Evolutionary conservation across 2,797 vertebrate species (phyloP), one percentile per base, ranked within the genome.

Genomic region (Karalla daura): DNA sequence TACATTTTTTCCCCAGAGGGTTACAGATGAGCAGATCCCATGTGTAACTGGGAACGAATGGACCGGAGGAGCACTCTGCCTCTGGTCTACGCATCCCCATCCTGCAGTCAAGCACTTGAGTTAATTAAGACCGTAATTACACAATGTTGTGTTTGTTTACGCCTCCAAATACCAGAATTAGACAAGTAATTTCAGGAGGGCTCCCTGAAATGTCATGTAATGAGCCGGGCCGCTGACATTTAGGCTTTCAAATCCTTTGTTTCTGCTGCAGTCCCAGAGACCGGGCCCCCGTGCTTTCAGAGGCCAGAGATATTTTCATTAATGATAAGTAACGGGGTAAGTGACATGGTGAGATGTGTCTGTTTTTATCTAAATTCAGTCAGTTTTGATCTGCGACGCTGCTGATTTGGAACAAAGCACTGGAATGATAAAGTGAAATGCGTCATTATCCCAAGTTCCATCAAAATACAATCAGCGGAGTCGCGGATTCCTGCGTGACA

Each of bases 81-180:
- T 56, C 56, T 56, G 45, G 56, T 65, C 61, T 75, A 54, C 62
- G 35, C n/a, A 7, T 80, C 76, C 55, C 21, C 6, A 0, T 84
- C 63, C 73, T 71, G 56, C 50, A 76, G 67, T 86, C 66, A 82
- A 84, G 74, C 63, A 75, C 82, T 86, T 81, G 55, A 85, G 75
- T 70, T 86, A 86, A 90, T 89, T 87, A 85, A 83, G 78, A 76
- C 74, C 71, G 60, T 86, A 78, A 88, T 89, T 87, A 86, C 74
- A 75, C 59, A 53, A 70, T 18, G 25, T 74, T 83, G 70, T 83
- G 70, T 85, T 87, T 88, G 84, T 89, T 89, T 88, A 83, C 74
- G 72, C 69, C 63, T 86, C 69, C 72, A 87, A 88, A 90, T 83
- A 82, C 70, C 83, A 86, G 78, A 81, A 83, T 86, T 72, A 82